Evolutionary conservation across 2,888 invertebrate genomes (phyloP), one percentile per base, ranked within the genome.

Genomic region (Eilema griseolum): DNA sequence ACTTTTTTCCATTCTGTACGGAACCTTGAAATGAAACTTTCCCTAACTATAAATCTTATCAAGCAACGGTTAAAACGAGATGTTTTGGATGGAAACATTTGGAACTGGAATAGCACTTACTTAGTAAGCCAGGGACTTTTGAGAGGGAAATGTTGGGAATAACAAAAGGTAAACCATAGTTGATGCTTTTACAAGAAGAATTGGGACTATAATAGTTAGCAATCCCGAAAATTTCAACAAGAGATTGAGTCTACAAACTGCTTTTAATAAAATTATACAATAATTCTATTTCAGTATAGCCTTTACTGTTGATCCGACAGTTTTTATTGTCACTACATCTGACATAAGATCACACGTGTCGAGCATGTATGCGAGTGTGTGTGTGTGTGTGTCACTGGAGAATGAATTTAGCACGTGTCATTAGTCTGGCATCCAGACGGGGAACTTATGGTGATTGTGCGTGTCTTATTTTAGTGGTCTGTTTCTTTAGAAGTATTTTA

Each of bases 311-410:
- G 37, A 70, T 70, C 74, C 26, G 20, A 69, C 31, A 68, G 74
- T 79, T 81, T 79, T 83, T 79, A 82, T 78, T 75, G 72, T 77
- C 71, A 83, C 80, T 74, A 75, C 66, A 64, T 70, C 73, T 33
- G 81, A 79, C 77, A 74, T 46, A 60, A 60, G 37, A 52, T 72
- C 77, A 70, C 81, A 79, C 70, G 74, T 81, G 71, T 61, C 8
- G 14, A 37, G 14, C 41, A n/a, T 24, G 20, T 4, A 63, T 41
- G n/a, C 23, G 28, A n/a, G 46, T 24, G 23, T 24, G 24, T 33
- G 14, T 26, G 33, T 24, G 20, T 69, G 57, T 37, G 41, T 63
- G 41, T n/a, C n/a, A 52, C 57, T 68, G 28, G 37, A 69, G 72
- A 69, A 78, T 71, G 69, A 80, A 80, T 76, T 76, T 67, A 73